phyloP scores from a whole-genome alignment of 2,797 vertebrate genomes.

The Phalloptychus januarius region DNA sequence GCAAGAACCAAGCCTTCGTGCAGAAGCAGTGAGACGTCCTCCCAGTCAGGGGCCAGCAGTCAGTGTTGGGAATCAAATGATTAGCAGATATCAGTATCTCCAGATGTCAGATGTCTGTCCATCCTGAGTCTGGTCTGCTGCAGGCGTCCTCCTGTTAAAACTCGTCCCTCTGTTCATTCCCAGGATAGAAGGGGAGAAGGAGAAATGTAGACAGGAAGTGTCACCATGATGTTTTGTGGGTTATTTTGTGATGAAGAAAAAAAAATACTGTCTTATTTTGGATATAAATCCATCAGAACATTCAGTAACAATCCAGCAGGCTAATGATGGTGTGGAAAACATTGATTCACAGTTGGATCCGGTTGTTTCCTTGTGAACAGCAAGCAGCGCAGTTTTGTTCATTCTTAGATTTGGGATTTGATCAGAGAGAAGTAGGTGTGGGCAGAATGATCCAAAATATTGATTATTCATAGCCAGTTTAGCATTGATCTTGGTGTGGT shows the following conservation, averaged over 20 bases:
- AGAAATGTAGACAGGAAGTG: background rate
- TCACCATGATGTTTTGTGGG: background rate
- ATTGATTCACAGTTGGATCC: background rate
- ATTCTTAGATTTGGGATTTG: background rate
- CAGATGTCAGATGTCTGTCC: background rate
- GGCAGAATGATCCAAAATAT: too few species aligned
- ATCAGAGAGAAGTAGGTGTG: background rate
- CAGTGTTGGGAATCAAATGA: background rate
- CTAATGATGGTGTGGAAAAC: background rate
- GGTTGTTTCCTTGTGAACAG: background rate
- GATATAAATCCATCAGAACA: background rate
- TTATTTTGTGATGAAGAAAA: background rate
- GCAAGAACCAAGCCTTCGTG: background rate
- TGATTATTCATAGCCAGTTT: too few species aligned
- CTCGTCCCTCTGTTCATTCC: background rate
- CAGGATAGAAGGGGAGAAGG: background rate
- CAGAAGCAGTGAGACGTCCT: background rate
- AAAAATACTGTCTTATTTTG: background rate
- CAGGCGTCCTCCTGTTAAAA: background rate
- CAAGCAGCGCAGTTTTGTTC: background rate
- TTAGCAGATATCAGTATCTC: background rate
- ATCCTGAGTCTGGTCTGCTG: background rate
- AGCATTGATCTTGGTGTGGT: too few species aligned
- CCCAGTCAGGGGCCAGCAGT: background rate
- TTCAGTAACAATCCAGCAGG: background rate